phyloP scores from a whole-genome alignment of 2,888 invertebrate genomes.

The Melinaea marsaeus region DNA sequence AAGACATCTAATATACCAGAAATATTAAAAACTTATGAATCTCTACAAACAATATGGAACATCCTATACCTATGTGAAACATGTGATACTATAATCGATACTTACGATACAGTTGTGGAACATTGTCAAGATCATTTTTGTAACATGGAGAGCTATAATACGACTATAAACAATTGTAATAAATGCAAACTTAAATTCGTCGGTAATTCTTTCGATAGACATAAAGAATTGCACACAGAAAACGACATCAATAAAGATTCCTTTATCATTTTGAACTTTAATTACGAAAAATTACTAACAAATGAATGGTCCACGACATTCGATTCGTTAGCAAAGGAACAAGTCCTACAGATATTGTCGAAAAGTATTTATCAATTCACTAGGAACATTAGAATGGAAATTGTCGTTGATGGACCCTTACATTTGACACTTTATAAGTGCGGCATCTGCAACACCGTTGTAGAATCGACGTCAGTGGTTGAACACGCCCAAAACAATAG shows the following conservation, averaged over 20 bases:
- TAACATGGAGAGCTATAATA: conserved; percentile 32
- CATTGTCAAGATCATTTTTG: conserved; percentile 49
- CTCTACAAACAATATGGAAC: conserved; percentile 48
- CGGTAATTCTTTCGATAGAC: conserved; percentile 38
- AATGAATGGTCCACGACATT: conserved; percentile 48
- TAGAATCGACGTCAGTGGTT: conserved; percentile 22
- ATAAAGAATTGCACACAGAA: conserved; percentile 32
- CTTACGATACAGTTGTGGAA: conserved; percentile 49
- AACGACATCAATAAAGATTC: conserved; percentile 21
- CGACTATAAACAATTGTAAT: conserved; percentile 38
- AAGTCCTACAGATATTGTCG: conserved; percentile 39
- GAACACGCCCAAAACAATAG: conserved; percentile 28
- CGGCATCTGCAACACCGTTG: conserved; percentile 35
- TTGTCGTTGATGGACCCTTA: conserved; percentile 38
- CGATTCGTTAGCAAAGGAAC: conserved; percentile 35
- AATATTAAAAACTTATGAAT: conserved; percentile 47
- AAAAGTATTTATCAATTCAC: conserved; percentile 42
- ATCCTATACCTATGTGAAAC: conserved; percentile 45
- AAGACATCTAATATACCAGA: conserved; percentile 34
- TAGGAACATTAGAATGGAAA: conserved; percentile 38
- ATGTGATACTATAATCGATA: conserved; percentile 44
- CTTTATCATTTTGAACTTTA: conserved; percentile 47
- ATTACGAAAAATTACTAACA: conserved; percentile 38
- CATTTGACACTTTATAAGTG: conserved; percentile 45
- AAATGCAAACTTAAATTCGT: conserved; percentile 49